Base-by-base conservation (phyloP, 2,113 vertebrate species). In the Empidonax traillii region DNA sequence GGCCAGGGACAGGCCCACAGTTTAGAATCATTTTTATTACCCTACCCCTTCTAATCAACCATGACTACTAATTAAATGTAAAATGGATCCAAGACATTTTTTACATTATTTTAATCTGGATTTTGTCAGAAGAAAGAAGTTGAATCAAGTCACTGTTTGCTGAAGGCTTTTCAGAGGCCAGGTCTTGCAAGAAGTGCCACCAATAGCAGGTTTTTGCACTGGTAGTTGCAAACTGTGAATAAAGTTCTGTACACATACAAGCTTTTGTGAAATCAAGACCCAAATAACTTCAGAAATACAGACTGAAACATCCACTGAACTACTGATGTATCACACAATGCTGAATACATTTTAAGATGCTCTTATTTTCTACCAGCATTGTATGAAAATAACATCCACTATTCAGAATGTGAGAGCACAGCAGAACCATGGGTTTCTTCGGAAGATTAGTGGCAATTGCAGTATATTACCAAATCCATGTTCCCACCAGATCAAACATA, bases 401-500 rank as follows among this genome's bases (percentile, higher is more conserved):
- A 4, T 24, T 79, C 2, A 2, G 21, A 35, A n/a, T 73, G 39
- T 0, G 2, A 85, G 19, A 93, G 47, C 31, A 78, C 20, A 74
- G 90, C 35, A 88, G 49, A 86, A 75, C 37, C 41, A 17, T 30
- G 47, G 21, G 17, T 92, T 94, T 90, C 53, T 90, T 74, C 71
- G 84, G 67, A 95, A 74, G 67, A 72, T 83, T 51, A 79, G 53
- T 68, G 35, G 65, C 72, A 51, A 51, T 46, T 79, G 88, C 75
- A 90, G 43, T 87, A 37, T 65, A 62, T 85, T 49, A 81, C 56
- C 68, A 73, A 96, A 84, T 55, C 68, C 87, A 89, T 59, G 55
- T 83, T 94, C 65, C 87, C 79, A 89, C 61, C 92, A 94, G 94
- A 96, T 96, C 92, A 97, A 96, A 95, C 89, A 80, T 3, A 81